These are phyloP conservation scores for Troides oblongomaculatus DNA, from an alignment of 2,888 invertebrate species.

Conservation along the genomic window DNA sequence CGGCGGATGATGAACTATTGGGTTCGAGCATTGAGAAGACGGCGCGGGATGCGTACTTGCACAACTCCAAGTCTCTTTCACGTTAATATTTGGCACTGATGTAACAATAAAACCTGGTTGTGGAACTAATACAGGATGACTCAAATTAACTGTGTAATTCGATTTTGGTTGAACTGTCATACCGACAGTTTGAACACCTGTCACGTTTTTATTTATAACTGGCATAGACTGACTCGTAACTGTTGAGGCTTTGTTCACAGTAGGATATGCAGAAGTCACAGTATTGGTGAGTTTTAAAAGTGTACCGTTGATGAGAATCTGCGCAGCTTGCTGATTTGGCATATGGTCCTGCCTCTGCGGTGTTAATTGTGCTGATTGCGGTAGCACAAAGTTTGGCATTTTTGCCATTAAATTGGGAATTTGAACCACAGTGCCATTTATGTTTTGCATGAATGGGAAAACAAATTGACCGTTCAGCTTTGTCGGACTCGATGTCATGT, in stretches of 20 bases:
- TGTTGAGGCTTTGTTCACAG: constrained; percentile 60
- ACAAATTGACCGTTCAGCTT: constrained; percentile 78
- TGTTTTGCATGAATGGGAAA: constrained; percentile 81
- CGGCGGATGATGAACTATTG: constrained; percentile 63
- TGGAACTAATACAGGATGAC: constrained; percentile 71
- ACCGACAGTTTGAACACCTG: constrained; percentile 70
- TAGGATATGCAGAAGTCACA: constrained; percentile 58
- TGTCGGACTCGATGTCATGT: constrained; percentile 65
- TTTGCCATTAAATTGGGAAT: constrained; percentile 81
- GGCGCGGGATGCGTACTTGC: constrained; percentile 55
- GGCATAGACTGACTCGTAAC: constrained; percentile 64
- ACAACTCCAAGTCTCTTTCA: constrained; percentile 74
- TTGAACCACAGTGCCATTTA: constrained; percentile 80
- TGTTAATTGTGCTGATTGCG: constrained; percentile 61
- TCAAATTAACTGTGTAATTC: constrained; percentile 75
- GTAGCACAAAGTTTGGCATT: constrained; percentile 77
- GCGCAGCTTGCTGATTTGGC: constrained; percentile 71
- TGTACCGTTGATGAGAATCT: constrained; percentile 75
- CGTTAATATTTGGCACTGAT: constrained; percentile 76
- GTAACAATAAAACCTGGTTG: constrained; percentile 76
- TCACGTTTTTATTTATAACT: constrained; percentile 68
- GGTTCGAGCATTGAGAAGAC: constrained; percentile 61
- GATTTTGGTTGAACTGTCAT: constrained; percentile 76
- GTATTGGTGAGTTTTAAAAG: constrained; percentile 71
- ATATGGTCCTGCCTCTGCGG: constrained; percentile 68